Base-by-base conservation (phyloP, 2,797 vertebrate species). In the Anguilla obscura region DNA sequence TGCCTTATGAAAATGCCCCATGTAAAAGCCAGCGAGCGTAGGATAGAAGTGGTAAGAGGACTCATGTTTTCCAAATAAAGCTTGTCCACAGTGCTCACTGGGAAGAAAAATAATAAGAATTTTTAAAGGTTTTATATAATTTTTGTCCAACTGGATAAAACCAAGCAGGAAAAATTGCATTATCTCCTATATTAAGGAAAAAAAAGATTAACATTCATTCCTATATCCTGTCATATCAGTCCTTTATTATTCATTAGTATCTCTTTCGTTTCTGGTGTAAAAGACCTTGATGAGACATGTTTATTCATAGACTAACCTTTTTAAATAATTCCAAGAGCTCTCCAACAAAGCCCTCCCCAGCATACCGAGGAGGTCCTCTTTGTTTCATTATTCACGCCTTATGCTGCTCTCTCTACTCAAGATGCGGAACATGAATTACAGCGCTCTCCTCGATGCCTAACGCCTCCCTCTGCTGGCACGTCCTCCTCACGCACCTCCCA, bases 241-340 rank as follows among this genome's bases (percentile, higher is more conserved):
- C 94, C 96, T 97, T 98, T 97, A 99, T 98, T 98, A 98, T 98
- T 98, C 96, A 97, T 98, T 97, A 97, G 96, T 93, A 96, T 97
- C 96, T 96, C 96, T 94, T 95, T 96, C 96, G 96, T 97, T 96
- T 96, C 94, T 95, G 92, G 94, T 95, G 94, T 97, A 97, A 97
- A 96, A 96, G 96, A 97, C 97, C 97, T 98, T 98, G 97, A 98
- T 98, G 97, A 97, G 97, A 94, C 95, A 98, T 99, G 97, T 98
- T 98, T 99, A 99, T 99, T 99, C 97, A 99, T 99, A 97, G 97
- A 95, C 96, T 98, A 98, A 98, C 98, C 98, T 98, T 98, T 99
- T 98, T 97, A 97, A 98, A 98, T 98, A 98, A 98, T 98, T 98
- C 97, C 95, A 97, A 97, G 97, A 98, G 97, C 96, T 97, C 96